These are phyloP conservation scores for Candidula unifasciata DNA, from an alignment of 2,888 invertebrate genomes.

Conservation along the genomic window DNA sequence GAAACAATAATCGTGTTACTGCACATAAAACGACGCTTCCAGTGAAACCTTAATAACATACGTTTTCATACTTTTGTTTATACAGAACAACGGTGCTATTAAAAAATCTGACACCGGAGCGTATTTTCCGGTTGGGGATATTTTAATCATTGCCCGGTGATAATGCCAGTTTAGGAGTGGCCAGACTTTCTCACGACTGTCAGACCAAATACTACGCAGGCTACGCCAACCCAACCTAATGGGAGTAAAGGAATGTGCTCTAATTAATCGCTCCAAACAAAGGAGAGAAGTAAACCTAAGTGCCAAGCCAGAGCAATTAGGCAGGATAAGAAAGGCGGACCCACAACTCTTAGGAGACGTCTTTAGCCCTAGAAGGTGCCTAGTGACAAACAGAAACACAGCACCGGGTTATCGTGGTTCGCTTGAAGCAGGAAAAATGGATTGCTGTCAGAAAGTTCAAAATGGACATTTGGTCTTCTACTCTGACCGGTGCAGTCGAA, in stretches of 20 bases:
- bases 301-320: constrained; percentile 34
- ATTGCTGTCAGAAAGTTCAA: constrained; percentile 2
- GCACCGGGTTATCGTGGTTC: neutral
- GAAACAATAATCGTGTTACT: no score
- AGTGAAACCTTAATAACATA: no score
- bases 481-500: neutral
- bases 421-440: constrained; percentile 6
- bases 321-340: constrained; percentile 35
- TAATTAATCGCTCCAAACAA: constrained; percentile 15
- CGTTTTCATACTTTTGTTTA: no score
- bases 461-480: constrained; percentile 10
- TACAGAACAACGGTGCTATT: no score
- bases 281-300: constrained; percentile 1
- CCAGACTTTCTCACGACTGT: constrained; percentile 24
- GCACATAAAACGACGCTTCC: no score
- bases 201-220: constrained; percentile 1
- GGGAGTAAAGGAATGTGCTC: neutral
- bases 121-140: neutral
- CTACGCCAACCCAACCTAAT: neutral
- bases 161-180: neutral
- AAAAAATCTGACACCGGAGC: no score
- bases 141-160: neutral
- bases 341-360: neutral
- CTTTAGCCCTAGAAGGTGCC: neutral
- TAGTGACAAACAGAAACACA: constrained; percentile 19